phyloP scores from a whole-genome alignment of 2,113 vertebrate species.

The Myiagra hebetior region DNA sequence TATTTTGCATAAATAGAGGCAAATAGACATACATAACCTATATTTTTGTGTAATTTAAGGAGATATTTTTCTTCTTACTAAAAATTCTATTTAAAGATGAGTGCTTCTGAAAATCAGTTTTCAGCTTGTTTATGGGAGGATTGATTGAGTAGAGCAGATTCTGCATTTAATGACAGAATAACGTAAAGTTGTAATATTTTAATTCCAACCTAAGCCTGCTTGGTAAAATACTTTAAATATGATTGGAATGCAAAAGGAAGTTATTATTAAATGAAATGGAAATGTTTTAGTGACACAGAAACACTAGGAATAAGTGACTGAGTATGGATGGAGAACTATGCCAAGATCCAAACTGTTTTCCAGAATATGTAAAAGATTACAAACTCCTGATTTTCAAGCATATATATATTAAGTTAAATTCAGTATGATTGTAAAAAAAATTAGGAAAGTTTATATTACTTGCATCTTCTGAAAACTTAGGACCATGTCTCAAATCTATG shows the following conservation, averaged over 20 bases:
- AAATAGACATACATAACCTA: background rate
- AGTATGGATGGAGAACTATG: background rate
- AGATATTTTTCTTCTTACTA: background rate
- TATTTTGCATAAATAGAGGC: conserved; percentile 26
- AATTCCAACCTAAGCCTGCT: background rate
- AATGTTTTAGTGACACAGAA: background rate
- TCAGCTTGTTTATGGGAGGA: background rate
- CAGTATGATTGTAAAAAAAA: background rate
- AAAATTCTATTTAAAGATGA: background rate
- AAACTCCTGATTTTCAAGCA: background rate
- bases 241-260: background rate
- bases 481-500: background rate
- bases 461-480: background rate
- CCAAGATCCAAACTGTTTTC: background rate
- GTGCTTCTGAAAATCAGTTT: conserved; percentile 1
- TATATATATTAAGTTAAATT: background rate
- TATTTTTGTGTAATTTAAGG: background rate
- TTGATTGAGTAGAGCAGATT: conserved; percentile 13
- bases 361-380: background rate
- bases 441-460: background rate
- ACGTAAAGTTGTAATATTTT: background rate
- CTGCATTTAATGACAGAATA: conserved; percentile 25
- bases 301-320: background rate
- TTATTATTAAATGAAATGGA: conserved; percentile 20
- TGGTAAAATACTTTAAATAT: background rate